Percentiles rank a stretch among this genome's conserved stretches.
Evolutionary conservation across 1,140 invertebrate genomes (phyloP).

Genomic region (Aphidius gifuensis): DNA sequence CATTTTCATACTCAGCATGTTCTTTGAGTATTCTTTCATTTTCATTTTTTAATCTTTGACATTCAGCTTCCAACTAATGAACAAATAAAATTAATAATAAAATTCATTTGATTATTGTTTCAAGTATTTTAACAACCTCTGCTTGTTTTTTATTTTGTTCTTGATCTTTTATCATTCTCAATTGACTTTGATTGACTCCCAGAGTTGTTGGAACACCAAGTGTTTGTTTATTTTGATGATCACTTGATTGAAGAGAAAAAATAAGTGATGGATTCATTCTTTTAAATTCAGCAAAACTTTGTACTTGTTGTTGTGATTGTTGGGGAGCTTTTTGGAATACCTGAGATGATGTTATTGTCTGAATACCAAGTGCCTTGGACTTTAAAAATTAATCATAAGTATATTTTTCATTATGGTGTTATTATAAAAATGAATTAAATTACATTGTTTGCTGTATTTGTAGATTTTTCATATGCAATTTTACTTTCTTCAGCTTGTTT

Average conservation of each 20-base stretch:
- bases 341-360: background rate
- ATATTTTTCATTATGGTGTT: background rate
- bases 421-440: background rate
- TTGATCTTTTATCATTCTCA: too few species aligned
- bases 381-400: background rate
- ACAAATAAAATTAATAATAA: background rate
- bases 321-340: background rate
- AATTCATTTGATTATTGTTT: background rate
- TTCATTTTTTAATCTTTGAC: constrained; percentile 37
- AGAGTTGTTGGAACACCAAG: too few species aligned
- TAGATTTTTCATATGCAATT: constrained; percentile 11
- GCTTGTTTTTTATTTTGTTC: background rate
- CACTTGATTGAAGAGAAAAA: too few species aligned
- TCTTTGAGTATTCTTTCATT: constrained; percentile 45
- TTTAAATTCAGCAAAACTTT: too few species aligned
- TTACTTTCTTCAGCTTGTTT: constrained; percentile 17
- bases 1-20: constrained; percentile 44
- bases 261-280: too few species aligned
- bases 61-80: constrained; percentile 38
- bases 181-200: too few species aligned
- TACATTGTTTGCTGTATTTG: constrained; percentile 1
- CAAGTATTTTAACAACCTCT: background rate
- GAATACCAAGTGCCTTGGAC: background rate
- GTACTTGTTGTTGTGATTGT: too few species aligned
- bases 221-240: too few species aligned